Base-by-base conservation (phyloP, 1,140 invertebrate genomes). In the Panonychus citri region DNA sequence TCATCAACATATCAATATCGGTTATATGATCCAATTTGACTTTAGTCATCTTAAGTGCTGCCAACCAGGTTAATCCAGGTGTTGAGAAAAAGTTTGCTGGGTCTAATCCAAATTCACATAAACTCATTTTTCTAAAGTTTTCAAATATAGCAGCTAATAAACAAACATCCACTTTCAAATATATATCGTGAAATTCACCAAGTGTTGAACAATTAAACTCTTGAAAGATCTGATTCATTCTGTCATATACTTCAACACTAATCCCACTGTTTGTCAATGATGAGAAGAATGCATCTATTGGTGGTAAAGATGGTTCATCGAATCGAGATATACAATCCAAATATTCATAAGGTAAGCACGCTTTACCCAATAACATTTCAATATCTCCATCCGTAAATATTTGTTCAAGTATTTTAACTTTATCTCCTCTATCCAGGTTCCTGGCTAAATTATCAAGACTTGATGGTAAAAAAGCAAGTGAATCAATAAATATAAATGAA, bases 131-230 rank as follows among this genome's bases (percentile, higher is more conserved):
- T 12, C 42, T 7, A 21, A 43, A 43, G 19, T 71, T 70, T 66
- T 73, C 69, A 64, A 74, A 73, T 27, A 74, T 61, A 64, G 74
- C 71, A 5, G 64, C 66, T 50, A 70, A 59, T 27, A 71, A 57
- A 21, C 68, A 49, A 8, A 70, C 64, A 62, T 72, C 64, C 52
- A 60, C 64, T 64, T 67, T 69, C 24, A 70, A 60, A 63, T 73
- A 73, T 28, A 73, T 58, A 55, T 70, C 66, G 30, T 67, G 62
- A 64, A 70, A 72, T 43, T 73, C 64, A 13, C 65, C 59, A 19
- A 73, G 43, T 52, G 55, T 67, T 60, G 62, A 46, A 55, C 66
- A 62, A 26, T 67, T 62, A 52, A 66, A 67, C 8, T 37, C 43
- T 26, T 62, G 54, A 60, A 56, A 67, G 7, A 67, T 57, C 1